Conservation (phyloP, 2,113 vertebrate genomes). For the Elaphurus davidianus region DNA sequence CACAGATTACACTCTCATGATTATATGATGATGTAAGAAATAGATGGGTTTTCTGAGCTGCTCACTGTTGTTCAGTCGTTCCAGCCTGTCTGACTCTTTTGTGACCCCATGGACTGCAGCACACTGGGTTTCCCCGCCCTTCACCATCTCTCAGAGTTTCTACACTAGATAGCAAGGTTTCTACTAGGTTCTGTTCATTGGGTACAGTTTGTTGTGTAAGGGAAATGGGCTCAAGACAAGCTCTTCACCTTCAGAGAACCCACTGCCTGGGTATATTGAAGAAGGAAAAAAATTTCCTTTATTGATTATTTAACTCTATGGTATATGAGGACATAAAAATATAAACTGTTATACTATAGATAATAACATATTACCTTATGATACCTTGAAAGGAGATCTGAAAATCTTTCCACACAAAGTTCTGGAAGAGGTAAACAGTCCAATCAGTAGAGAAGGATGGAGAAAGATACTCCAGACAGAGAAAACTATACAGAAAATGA, state of each 20-base stretch:
- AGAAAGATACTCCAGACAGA: background rate
- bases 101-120: background rate
- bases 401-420: background rate
- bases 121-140: background rate
- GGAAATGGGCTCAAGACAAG: background rate
- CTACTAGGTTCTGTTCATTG: background rate
- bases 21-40: background rate
- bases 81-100: background rate
- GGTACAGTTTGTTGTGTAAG: background rate
- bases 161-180: background rate
- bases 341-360: background rate
- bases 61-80: background rate
- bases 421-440: background rate
- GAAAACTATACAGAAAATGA: background rate
- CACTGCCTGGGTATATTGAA: background rate
- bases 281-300: background rate
- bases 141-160: background rate
- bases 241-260: background rate
- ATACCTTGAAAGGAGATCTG: background rate
- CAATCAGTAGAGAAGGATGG: background rate
- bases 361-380: background rate
- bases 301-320: background rate
- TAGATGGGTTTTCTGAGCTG: background rate
- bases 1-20: background rate
- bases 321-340: background rate